Percentiles rank a stretch among this genome's conserved stretches.
These are phyloP conservation scores for Nasonovia ribisnigri DNA, from an alignment of 2,888 invertebrate genomes.

Conservation along the genomic window DNA sequence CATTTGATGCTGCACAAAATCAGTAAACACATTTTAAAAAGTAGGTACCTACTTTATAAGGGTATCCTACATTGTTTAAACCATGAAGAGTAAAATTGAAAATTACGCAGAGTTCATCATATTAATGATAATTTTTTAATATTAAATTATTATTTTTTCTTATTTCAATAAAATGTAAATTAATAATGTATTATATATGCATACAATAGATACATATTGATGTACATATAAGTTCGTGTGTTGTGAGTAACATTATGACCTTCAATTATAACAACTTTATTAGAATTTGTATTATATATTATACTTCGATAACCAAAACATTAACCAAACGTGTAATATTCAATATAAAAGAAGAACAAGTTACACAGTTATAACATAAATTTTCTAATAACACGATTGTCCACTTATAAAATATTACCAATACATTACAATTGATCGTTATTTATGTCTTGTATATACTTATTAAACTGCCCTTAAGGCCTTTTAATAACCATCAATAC, in stretches of 20 bases:
- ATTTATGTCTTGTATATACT: slow-evolving; percentile 35
- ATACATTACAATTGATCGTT: slow-evolving; percentile 10
- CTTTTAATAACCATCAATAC: neutral
- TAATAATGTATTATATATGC: neutral
- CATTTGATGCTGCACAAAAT: neutral
- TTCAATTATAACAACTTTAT: slow-evolving; percentile 33
- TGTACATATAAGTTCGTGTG: neutral
- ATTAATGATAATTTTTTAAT: neutral
- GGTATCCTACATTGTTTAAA: neutral
- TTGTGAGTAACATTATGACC: slow-evolving; percentile 29
- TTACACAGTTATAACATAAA: slow-evolving; percentile 28
- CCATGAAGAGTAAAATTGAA: neutral
- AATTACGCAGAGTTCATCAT: neutral
- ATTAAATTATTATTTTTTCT: neutral
- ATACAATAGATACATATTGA: neutral
- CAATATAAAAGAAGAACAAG: slow-evolving; percentile 21
- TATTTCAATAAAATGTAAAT: neutral
- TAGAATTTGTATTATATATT: slow-evolving; percentile 5
- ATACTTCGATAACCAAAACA: slow-evolving; percentile 15
- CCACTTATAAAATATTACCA: slow-evolving; percentile 37
- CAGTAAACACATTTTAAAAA: neutral
- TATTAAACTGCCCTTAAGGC: slow-evolving; percentile 25
- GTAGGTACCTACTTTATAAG: neutral
- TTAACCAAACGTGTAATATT: neutral
- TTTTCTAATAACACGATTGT: slow-evolving; percentile 44